Conservation (phyloP, 2,797 vertebrate species). For the Botia almorhae region DNA sequence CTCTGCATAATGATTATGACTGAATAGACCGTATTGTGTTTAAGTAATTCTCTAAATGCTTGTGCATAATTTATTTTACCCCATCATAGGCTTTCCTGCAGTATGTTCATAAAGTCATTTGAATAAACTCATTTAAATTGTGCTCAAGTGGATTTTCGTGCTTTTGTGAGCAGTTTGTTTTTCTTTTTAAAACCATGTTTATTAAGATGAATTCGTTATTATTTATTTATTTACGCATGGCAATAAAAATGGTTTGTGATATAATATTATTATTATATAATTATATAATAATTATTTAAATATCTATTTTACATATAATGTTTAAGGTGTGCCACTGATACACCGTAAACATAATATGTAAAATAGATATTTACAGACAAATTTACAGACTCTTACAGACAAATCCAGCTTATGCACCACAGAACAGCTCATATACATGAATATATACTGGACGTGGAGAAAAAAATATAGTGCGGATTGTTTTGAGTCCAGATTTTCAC, state of each 20-base stretch:
- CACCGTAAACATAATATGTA: no score
- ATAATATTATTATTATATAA: no score
- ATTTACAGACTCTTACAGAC: conserved; percentile 48
- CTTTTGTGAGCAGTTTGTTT: not conserved
- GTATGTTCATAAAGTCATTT: not conserved
- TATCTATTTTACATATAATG: no score
- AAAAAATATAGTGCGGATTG: not conserved
- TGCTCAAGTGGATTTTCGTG: not conserved
- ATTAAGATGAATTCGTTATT: not conserved
- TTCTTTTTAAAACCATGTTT: not conserved
- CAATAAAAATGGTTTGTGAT: no score
- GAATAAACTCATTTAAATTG: not conserved
- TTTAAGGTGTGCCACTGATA: no score
- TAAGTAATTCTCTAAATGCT: not conserved
- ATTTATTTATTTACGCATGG: not conserved
- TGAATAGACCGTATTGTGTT: not conserved
- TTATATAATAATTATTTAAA: no score
- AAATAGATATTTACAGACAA: no score
- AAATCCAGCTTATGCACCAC: conserved; percentile 40
- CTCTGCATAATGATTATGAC: not conserved
- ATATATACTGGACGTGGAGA: conserved; percentile 5
- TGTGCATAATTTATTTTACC: conserved; percentile 1
- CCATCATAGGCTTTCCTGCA: not conserved
- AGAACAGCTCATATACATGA: conserved; percentile 46
- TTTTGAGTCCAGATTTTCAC: not conserved